Conservation (phyloP, 1,140 invertebrate genomes). For the Drosophila navojoa region DNA sequence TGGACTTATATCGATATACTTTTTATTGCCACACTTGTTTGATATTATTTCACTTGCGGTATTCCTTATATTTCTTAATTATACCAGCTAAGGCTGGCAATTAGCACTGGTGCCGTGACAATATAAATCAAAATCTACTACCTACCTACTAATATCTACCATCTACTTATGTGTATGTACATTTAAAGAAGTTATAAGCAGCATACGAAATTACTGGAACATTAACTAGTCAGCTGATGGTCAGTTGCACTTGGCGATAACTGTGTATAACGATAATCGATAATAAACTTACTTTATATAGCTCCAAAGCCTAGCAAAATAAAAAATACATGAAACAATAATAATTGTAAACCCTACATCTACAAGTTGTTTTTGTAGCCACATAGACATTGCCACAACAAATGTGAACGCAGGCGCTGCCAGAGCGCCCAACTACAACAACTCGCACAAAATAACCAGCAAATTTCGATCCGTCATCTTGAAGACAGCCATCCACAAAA, state of each 20-base stretch:
- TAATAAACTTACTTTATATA: constrained; percentile 22
- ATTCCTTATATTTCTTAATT: not conserved
- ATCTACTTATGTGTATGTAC: too few species aligned
- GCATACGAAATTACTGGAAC: not conserved
- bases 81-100: not conserved
- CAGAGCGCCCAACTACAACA: constrained; percentile 13
- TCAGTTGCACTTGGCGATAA: constrained; percentile 1
- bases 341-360: not conserved
- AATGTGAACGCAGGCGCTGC: constrained; percentile 35
- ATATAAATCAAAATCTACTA: not conserved
- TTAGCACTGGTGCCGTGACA: not conserved
- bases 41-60: not conserved
- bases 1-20: constrained; percentile 22
- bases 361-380: not conserved
- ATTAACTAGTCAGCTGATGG: not conserved
- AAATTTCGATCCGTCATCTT: not conserved
- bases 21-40: not conserved
- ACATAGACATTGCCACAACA: constrained; percentile 13
- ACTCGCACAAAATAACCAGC: constrained; percentile 43
- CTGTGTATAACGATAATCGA: constrained; percentile 23
- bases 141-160: too few species aligned
- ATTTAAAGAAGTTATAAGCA: not conserved
- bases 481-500: constrained; percentile 5
- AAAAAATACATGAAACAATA: constrained; percentile 13
- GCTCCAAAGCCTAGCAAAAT: constrained; percentile 25